A percentile compares a stretch with the other conserved stretches of the same genome.
Conservation (phyloP, 2,888 invertebrate genomes). For the Diadegma fenestrale region DNA sequence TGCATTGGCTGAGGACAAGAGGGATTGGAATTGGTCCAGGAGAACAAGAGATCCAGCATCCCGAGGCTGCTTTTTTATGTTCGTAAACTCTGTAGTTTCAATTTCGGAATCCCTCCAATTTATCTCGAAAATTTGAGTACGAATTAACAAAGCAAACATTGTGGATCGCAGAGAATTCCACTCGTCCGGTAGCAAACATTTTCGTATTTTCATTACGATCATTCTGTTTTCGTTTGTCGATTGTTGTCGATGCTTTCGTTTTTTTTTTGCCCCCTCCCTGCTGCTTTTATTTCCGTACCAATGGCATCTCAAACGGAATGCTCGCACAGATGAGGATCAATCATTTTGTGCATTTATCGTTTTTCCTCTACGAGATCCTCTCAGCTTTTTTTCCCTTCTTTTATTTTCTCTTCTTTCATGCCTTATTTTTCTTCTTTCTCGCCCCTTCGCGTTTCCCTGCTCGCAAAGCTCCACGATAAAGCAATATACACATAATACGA, state of each 20-base stretch:
- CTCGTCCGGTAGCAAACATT: neutral
- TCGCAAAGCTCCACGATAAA: neutral
- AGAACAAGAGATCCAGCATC: conserved; percentile 21
- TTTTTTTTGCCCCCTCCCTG: conserved; percentile 29
- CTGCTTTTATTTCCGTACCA: neutral
- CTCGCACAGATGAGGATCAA: conserved; percentile 73
- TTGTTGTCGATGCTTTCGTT: neutral
- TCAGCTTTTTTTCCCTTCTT: neutral
- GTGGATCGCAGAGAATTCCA: neutral
- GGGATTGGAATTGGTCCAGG: conserved; percentile 34
- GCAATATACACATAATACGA: conserved; percentile 28
- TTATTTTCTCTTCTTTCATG: neutral
- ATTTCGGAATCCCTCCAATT: conserved; percentile 14
- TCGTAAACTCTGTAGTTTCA: neutral
- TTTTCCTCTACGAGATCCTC: neutral
- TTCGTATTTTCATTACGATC: neutral
- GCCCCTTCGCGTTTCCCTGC: neutral
- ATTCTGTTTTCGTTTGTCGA: neutral
- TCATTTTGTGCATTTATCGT: conserved; percentile 61
- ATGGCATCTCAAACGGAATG: conserved; percentile 46
- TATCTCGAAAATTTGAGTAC: conserved; percentile 25
- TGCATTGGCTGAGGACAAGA: conserved; percentile 4
- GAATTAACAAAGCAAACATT: conserved; percentile 20
- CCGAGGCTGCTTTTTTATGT: neutral
- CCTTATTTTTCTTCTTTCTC: neutral